phyloP scores from a whole-genome alignment of 2,888 invertebrate genomes.

The Aleiodes alternator region DNA sequence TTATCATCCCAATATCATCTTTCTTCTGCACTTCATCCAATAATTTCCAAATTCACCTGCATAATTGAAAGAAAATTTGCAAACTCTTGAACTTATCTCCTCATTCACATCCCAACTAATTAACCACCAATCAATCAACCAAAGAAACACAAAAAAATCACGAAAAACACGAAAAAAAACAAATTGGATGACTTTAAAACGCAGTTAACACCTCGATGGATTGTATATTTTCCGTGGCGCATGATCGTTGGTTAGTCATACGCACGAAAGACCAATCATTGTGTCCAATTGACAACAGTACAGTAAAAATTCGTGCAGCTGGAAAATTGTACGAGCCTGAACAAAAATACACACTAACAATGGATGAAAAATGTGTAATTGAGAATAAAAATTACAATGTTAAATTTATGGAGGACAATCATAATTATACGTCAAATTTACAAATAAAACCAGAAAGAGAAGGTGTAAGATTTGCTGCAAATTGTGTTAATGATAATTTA shows the following conservation, averaged over 20 bases:
- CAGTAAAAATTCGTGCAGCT: conserved; percentile 71
- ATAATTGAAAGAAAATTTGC: too few species aligned
- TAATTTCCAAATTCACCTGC: too few species aligned
- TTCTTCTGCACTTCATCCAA: too few species aligned
- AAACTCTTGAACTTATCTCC: too few species aligned
- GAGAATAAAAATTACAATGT: conserved; percentile 19
- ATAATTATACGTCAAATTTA: conserved; percentile 46
- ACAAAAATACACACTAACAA: conserved; percentile 53
- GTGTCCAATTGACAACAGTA: conserved; percentile 70
- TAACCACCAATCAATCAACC: not conserved
- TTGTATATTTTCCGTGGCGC: conserved; percentile 68
- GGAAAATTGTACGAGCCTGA: conserved; percentile 69
- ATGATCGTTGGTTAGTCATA: conserved; percentile 68
- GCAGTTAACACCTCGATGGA: conserved; percentile 63
- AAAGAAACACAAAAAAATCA: conserved; percentile 1
- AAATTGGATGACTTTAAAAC: conserved; percentile 46
- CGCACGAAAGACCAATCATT: conserved; percentile 60
- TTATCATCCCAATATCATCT: too few species aligned
- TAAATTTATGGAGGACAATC: conserved; percentile 47
- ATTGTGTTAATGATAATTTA: conserved; percentile 30
- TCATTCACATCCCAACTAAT: not conserved
- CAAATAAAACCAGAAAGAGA: conserved; percentile 18
- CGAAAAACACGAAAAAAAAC: conserved; percentile 6
- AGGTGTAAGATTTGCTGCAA: conserved; percentile 46
- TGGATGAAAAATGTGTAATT: conserved; percentile 44